phyloP scores from a whole-genome alignment of 2,113 vertebrate species.

The Ondatra zibethicus region DNA sequence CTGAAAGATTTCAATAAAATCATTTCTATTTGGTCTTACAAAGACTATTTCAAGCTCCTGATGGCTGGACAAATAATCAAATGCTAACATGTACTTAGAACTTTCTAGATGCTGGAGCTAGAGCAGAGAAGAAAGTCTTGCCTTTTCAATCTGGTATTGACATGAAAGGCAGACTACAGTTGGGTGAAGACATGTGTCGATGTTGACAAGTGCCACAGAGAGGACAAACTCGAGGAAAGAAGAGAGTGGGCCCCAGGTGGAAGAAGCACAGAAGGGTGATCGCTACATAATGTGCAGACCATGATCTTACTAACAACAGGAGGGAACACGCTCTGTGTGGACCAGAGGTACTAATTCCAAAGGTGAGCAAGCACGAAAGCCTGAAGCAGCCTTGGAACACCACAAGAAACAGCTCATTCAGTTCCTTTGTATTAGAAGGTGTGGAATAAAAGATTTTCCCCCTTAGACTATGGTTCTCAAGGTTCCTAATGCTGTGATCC shows the following conservation, averaged over 20 bases:
- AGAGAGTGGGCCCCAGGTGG: background rate
- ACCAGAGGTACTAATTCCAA: constrained; percentile 9
- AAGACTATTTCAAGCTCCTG: background rate
- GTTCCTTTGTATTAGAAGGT: background rate
- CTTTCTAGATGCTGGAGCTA: background rate
- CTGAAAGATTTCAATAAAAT: constrained; percentile 45
- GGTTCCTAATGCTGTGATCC: too few species aligned
- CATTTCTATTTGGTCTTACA: background rate
- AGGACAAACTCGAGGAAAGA: background rate
- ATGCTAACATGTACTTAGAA: background rate
- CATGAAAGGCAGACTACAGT: background rate
- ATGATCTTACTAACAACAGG: background rate
- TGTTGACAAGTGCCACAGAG: background rate
- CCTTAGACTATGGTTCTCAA: background rate
- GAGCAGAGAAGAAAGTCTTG: background rate
- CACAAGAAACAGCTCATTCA: background rate
- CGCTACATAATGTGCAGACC: background rate
- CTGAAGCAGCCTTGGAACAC: background rate
- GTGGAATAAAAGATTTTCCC: background rate
- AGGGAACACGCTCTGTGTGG: background rate
- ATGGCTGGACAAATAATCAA: background rate
- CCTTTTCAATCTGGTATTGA: background rate
- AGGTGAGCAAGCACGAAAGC: background rate
- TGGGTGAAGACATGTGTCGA: background rate
- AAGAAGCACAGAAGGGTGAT: background rate